Evolutionary conservation across 2,797 vertebrate genomes (phyloP), one percentile per base, ranked within the genome.

Genomic region (Paedocypris micromegethes): DNA sequence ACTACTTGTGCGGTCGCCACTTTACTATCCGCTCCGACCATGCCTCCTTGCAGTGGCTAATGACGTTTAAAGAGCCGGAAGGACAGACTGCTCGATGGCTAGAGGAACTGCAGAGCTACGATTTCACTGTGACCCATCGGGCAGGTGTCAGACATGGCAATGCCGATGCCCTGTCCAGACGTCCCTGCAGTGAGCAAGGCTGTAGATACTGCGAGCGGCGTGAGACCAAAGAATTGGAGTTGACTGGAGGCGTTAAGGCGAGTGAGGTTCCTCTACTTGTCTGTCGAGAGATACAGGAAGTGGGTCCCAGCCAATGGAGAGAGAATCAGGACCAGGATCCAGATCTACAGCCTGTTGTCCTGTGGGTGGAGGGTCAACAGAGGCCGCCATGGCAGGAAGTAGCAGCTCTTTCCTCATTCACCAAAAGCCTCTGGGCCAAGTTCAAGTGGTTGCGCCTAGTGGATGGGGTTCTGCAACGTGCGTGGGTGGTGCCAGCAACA

Each of bases 381-480:
- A 46, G 45, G 3, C 68, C 64, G 2, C 7, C 49, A 9, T 3
- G 75, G 68, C 70, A 5, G 60, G 0, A 52, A 63, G 41, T n/a
- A 8, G 38, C 38, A 3, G 9, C 38, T 2, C 6, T 2, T 40
- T 9, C 4, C 0, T 41, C 41, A 4, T 4, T 39, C 53, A 55
- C 4, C 9, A 57, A 65, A 9, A 5, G 45, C 38, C 46, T n/a
- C 7, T 56, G 8, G 52, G 40, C 8, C 4, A 42, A 56, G 42
- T 56, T 56, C 2, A 39, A 38, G 23, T n/a, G n/a, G n/a, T 54
- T 73, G 4, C 8, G 37, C 3, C 37, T 72, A 48, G 37, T 4
- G 4, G 74, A 80, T 5, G 56, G 74, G 2, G 59, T 75, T 42
- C 55, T 77, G 2, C 40, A 70, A 56, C 39, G 65, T 6, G 39